These are phyloP conservation scores for Drosophila navojoa DNA, from an alignment of 1,140 invertebrate genomes.

Conservation along the genomic window DNA sequence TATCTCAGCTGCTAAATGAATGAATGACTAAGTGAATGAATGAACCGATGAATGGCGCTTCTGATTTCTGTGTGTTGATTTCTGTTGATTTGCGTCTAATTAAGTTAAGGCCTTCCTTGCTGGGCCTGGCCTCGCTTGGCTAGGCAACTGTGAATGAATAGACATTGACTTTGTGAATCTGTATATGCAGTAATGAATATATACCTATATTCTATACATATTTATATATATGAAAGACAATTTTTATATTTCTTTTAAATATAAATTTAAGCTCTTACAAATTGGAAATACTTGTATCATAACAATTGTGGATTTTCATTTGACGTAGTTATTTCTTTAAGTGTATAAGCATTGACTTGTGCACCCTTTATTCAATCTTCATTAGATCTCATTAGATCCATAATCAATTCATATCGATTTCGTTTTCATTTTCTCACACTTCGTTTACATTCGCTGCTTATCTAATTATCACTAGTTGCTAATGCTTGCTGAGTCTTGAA, in stretches of 20 bases:
- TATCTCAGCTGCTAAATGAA: slow-evolving; percentile 3
- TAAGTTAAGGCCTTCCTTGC: slow-evolving; percentile 53
- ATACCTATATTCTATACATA: too few species aligned
- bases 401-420: background rate
- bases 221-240: too few species aligned
- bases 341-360: background rate
- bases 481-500: background rate
- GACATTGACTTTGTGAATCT: background rate
- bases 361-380: slow-evolving; percentile 14
- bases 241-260: too few species aligned
- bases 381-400: background rate
- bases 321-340: background rate
- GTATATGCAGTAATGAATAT: background rate
- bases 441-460: background rate
- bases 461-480: background rate
- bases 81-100: slow-evolving; percentile 69
- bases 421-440: background rate
- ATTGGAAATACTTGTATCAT: too few species aligned
- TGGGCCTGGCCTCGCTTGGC: too few species aligned
- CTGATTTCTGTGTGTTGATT: slow-evolving; percentile 52
- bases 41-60: slow-evolving; percentile 63
- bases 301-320: background rate
- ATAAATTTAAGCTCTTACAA: too few species aligned
- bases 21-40: slow-evolving; percentile 8
- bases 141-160: background rate